A percentile compares a stretch with the other conserved stretches of the same genome.
Evolutionary conservation across 2,113 vertebrate species (phyloP).

Genomic region (Tetrax tetrax): DNA sequence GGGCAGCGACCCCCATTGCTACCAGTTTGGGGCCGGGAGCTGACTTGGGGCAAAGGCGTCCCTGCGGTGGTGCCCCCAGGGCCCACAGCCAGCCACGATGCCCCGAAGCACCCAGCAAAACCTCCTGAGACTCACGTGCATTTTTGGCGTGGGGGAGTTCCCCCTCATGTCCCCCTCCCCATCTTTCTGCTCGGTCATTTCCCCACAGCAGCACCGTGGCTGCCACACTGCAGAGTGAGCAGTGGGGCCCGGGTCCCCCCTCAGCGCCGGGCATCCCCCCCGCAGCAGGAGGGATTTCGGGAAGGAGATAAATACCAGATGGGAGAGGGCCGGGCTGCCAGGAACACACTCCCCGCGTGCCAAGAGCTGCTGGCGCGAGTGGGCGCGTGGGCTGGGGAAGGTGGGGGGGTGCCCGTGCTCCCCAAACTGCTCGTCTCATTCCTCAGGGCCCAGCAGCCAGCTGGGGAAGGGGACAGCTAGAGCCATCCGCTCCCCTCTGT

Average conservation of each 20-base stretch:
- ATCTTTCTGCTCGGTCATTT: not conserved
- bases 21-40: not conserved
- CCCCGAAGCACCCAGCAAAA: not conserved
- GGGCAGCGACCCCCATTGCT: too few relatives aligned
- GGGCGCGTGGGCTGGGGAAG: not conserved
- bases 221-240: not conserved
- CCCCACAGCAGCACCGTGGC: not conserved
- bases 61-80: not conserved
- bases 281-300: conserved; percentile 46
- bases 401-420: not conserved
- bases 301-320: conserved; percentile 63
- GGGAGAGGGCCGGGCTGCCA: conserved; percentile 50
- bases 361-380: conserved; percentile 39
- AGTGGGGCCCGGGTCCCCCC: not conserved
- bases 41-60: not conserved
- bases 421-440: conserved; percentile 6
- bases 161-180: accelerated
- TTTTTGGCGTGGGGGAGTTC: not conserved
- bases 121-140: accelerated
- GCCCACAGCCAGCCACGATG: accelerated
- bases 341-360: conserved; percentile 23
- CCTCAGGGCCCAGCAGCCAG: not conserved
- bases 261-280: not conserved
- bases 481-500: not conserved
- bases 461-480: not conserved